phyloP scores from a whole-genome alignment of 2,797 vertebrate species.

The Pygocentrus nattereri region DNA sequence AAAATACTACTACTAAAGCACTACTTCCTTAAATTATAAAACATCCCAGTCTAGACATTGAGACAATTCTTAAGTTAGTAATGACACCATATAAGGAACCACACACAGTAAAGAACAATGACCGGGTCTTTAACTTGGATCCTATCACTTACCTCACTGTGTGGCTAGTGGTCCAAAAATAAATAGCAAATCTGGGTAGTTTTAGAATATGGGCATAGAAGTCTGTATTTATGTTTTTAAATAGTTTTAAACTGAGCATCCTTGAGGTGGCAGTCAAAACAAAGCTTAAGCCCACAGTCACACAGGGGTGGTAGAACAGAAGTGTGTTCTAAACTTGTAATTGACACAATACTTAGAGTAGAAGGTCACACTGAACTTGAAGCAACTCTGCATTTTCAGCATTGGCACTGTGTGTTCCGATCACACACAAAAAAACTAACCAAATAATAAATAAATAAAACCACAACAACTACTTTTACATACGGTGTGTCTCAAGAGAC shows the following conservation, averaged over 20 bases:
- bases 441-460: neutral
- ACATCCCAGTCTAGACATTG: too few relatives aligned
- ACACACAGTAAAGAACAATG: constrained; percentile 34
- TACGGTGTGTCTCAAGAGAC: too few relatives aligned
- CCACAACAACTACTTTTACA: too few relatives aligned
- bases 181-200: neutral
- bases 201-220: neutral
- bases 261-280: constrained; percentile 56
- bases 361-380: constrained; percentile 65
- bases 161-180: constrained; percentile 40
- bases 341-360: constrained; percentile 77
- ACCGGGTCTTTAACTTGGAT: constrained; percentile 26
- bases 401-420: neutral
- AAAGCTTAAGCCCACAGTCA: constrained; percentile 33
- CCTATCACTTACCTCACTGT: constrained; percentile 57
- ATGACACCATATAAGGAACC: too few relatives aligned
- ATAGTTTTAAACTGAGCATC: constrained; percentile 6
- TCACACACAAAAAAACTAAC: neutral
- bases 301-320: constrained; percentile 43
- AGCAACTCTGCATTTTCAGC: neutral
- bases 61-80: too few relatives aligned
- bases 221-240: constrained; percentile 10
- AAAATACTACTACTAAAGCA: too few relatives aligned
- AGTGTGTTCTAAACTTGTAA: constrained; percentile 64
- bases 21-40: too few relatives aligned